Base-by-base conservation (phyloP, 2,888 invertebrate species). In the Bhutanitis thaidina region DNA sequence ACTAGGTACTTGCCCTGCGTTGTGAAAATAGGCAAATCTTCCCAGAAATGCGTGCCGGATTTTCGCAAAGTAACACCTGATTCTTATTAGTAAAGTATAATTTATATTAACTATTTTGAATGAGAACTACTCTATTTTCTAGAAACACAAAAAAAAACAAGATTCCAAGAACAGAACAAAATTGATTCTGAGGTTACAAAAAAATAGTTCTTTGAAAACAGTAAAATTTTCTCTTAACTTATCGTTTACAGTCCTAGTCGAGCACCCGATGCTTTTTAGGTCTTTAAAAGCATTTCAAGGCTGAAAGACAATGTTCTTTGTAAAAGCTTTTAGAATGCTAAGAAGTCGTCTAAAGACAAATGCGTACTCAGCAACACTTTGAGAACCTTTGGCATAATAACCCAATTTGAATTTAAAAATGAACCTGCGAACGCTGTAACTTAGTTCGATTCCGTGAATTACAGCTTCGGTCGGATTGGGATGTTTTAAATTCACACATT, bases 401-500 rank as follows among this genome's bases (percentile, higher is more conserved):
- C 51, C 49, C 46, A 53, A 53, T 57, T 47, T 46, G 49, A 53
- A 56, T 57, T 57, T 55, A 53, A 55, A 54, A 53, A 57, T 51
- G 52, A 48, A 52, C 41, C 48, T 46, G 51, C 45, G 35, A 45
- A 45, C 30, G 51, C 39, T 27, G 45, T 9, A 40, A 35, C 29
- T 45, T 25, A 35, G 35, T 44, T 50, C 51, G 40, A 51, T 51
- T 40, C 34, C 27, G 32, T n/a, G 50, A 44, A 44, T 50, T 44
- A 50, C 43, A 44, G 49, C 10, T 25, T 36, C 43, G 25, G 12
- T 35, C 29, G 29, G 27, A 27, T 8, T 36, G 13, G 38, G 39
- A 25, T 43, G 39, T 32, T 39, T 43, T 32, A 44, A 50, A 43
- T 37, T 34, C 34, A 27, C 38, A 15, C 10, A 10, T 37, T 20